These are phyloP conservation scores for Trichoplax adhaerens DNA, from an alignment of 37 sponge, comb jelly and placozoan species.

Conservation along the genomic window DNA sequence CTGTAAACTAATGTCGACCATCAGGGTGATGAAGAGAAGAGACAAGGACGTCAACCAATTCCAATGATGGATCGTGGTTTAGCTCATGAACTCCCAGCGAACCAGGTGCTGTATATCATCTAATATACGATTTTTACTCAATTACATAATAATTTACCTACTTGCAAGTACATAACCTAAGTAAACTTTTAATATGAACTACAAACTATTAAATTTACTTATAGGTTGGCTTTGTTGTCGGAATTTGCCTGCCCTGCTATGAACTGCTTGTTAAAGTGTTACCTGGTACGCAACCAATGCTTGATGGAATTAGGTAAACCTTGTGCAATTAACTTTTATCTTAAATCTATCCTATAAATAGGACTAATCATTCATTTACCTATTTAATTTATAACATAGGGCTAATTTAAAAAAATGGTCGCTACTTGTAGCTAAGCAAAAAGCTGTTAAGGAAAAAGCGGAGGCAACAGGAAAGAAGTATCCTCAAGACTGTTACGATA, in stretches of 20 bases:
- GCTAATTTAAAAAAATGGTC: too few species aligned
- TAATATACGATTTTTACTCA: not conserved
- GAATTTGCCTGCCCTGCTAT: slow-evolving; percentile 19
- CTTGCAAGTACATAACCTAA: not conserved
- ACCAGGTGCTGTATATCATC: not conserved
- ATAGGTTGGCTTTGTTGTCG: slow-evolving; percentile 18
- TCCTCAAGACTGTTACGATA: too few species aligned
- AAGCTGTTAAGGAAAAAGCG: too few species aligned
- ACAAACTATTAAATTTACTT: slow-evolving; percentile 13
- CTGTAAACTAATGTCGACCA: not conserved
- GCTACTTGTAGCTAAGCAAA: too few species aligned
- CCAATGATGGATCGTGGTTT: slow-evolving; percentile 36
- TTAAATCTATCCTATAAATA: too few species aligned
- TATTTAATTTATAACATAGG: too few species aligned
- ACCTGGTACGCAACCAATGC: slow-evolving; percentile 3
- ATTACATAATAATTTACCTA: slow-evolving; percentile 9
- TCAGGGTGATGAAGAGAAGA: slow-evolving; percentile 57
- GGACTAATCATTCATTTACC: too few species aligned
- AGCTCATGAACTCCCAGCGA: not conserved
- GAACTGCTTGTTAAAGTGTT: slow-evolving; percentile 10
- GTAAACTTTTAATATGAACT: slow-evolving; percentile 3
- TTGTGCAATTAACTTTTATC: too few species aligned
- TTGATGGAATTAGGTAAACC: slow-evolving; percentile 16
- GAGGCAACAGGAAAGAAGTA: too few species aligned
- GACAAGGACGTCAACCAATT: slow-evolving; percentile 20